Conservation (phyloP, 2,797 vertebrate genomes). For the Fistularia commersonii region DNA sequence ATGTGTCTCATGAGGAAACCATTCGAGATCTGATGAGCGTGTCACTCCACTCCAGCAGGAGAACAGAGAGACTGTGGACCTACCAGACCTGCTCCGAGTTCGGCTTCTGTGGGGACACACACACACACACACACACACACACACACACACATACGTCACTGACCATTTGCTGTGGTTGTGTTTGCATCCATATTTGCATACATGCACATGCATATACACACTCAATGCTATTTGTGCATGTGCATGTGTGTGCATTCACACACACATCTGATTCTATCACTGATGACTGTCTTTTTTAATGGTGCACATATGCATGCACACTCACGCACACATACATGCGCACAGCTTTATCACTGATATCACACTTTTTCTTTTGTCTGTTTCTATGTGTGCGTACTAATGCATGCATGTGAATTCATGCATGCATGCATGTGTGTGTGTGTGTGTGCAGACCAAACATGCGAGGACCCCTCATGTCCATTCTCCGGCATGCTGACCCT, state of each 20-base stretch:
- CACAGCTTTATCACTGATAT: neutral
- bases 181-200: no score
- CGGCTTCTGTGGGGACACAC: conserved; percentile 78
- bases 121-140: no score
- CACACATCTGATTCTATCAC: neutral
- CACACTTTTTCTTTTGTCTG: no score
- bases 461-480: conserved; percentile 75
- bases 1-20: conserved; percentile 64
- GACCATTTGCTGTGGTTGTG: no score
- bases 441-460: conserved; percentile 67
- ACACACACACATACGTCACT: no score
- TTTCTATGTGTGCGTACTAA: no score
- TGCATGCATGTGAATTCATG: neutral
- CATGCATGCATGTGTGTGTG: conserved; percentile 1
- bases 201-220: no score
- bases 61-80: conserved; percentile 77
- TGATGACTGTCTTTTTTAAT: neutral
- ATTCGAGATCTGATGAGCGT: conserved; percentile 71
- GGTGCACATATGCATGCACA: neutral
- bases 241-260: no score
- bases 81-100: conserved; percentile 89
- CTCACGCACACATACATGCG: neutral
- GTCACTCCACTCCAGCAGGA: conserved; percentile 21
- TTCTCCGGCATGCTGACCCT: conserved; percentile 76
- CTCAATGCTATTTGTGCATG: no score